Conservation (phyloP, 2,888 invertebrate species). For the Spicauda simplicius region DNA sequence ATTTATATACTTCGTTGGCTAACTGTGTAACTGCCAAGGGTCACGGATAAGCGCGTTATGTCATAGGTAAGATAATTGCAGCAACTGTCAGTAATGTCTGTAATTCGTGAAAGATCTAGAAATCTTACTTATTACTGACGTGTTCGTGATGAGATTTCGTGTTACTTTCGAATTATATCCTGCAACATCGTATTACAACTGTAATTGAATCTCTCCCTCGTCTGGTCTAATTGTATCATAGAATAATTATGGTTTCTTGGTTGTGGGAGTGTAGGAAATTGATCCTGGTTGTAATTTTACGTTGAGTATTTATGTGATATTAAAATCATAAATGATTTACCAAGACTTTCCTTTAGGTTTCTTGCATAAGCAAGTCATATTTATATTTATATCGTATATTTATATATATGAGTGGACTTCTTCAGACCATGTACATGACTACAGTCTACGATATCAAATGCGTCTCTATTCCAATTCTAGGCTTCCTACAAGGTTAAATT, state of each 20-base stretch:
- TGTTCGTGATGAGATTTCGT: constrained; percentile 18
- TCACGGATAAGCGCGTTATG: constrained; percentile 22
- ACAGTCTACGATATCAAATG: too few relatives aligned
- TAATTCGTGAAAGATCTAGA: constrained; percentile 11
- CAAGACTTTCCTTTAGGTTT: too few relatives aligned
- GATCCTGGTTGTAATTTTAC: neutral
- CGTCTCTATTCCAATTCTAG: too few relatives aligned
- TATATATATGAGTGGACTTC: too few relatives aligned
- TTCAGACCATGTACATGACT: too few relatives aligned
- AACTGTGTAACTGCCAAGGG: neutral
- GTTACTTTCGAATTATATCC: constrained; percentile 17
- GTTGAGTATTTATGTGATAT: neutral
- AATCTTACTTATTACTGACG: constrained; percentile 4
- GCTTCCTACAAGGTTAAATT: too few relatives aligned
- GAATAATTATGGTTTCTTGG: constrained; percentile 1
- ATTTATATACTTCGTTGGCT: neutral
- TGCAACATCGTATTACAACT: constrained; percentile 13
- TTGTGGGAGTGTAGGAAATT: neutral
- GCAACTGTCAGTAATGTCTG: constrained; percentile 1
- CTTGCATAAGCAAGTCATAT: too few relatives aligned
- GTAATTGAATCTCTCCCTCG: constrained; percentile 5
- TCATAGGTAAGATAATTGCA: constrained; percentile 11
- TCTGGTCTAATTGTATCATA: neutral
- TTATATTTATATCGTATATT: too few relatives aligned
- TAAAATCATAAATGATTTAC: neutral